Evolutionary conservation across 2,113 vertebrate species (phyloP).

Genomic region (Alethe diademata): DNA sequence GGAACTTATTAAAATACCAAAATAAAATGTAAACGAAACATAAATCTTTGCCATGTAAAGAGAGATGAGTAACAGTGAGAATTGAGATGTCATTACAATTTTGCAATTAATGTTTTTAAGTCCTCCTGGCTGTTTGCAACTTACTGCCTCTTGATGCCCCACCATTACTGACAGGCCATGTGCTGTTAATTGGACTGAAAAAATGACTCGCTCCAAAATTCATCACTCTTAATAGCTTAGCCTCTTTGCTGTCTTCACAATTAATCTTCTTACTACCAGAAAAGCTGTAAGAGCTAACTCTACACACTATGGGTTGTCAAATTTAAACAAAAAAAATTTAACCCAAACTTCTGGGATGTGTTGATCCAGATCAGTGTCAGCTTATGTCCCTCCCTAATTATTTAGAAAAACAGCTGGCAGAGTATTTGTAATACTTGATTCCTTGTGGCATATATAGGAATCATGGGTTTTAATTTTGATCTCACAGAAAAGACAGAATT

Average conservation of each 20-base stretch:
- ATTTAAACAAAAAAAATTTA: background rate
- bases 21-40: background rate
- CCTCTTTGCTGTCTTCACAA: background rate
- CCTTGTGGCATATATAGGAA: background rate
- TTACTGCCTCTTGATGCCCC: background rate
- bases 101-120: background rate
- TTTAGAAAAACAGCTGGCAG: background rate
- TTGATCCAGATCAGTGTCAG: background rate
- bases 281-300: background rate
- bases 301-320: background rate
- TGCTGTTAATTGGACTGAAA: conserved; percentile 13
- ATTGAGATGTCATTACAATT: background rate
- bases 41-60: background rate
- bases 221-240: background rate
- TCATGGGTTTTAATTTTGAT: background rate
- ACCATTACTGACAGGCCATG: background rate
- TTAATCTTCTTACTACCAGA: background rate
- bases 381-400: background rate
- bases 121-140: background rate
- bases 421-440: background rate
- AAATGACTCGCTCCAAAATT: background rate
- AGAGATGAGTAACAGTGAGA: background rate
- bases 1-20: background rate
- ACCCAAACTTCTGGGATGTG: background rate
- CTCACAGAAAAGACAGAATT: background rate